Evolutionary conservation across 2,797 vertebrate species (phyloP).

Genomic region (Oophaga sylvatica): DNA sequence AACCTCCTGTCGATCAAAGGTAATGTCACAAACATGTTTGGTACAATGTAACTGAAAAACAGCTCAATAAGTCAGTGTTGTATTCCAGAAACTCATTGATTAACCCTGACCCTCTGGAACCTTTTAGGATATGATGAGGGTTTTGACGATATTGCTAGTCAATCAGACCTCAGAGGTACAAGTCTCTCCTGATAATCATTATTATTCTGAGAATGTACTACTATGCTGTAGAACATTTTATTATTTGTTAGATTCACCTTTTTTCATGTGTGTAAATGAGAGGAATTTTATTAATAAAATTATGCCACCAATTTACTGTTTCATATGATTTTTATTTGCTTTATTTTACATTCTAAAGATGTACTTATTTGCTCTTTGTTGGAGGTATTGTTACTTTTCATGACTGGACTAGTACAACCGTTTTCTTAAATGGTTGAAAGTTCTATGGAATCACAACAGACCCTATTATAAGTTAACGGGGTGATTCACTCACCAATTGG

Average conservation of each 20-base stretch:
- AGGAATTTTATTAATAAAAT: background rate
- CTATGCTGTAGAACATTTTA: background rate
- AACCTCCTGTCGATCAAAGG: slow-evolving; percentile 57
- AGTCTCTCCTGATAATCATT: background rate
- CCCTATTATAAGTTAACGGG: background rate
- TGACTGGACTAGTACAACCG: background rate
- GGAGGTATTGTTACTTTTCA: background rate
- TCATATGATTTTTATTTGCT: background rate
- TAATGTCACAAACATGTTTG: slow-evolving; percentile 62
- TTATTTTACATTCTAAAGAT: background rate
- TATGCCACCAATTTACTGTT: background rate
- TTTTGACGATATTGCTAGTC: background rate
- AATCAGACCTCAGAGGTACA: slow-evolving; percentile 19
- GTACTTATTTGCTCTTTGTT: background rate
- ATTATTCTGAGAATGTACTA: background rate
- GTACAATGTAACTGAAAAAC: slow-evolving; percentile 55
- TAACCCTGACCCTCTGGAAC: slow-evolving; percentile 42
- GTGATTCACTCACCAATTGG: no score
- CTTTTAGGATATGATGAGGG: background rate
- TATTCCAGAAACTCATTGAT: slow-evolving; percentile 26
- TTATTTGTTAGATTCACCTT: background rate
- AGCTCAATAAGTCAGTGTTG: slow-evolving; percentile 46
- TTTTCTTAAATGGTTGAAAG: background rate
- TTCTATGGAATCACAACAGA: background rate
- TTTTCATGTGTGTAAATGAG: background rate